Evolutionary conservation across 2,888 invertebrate species (phyloP), one percentile per base, ranked within the genome.

Genomic region (Herminia tarsipennalis): DNA sequence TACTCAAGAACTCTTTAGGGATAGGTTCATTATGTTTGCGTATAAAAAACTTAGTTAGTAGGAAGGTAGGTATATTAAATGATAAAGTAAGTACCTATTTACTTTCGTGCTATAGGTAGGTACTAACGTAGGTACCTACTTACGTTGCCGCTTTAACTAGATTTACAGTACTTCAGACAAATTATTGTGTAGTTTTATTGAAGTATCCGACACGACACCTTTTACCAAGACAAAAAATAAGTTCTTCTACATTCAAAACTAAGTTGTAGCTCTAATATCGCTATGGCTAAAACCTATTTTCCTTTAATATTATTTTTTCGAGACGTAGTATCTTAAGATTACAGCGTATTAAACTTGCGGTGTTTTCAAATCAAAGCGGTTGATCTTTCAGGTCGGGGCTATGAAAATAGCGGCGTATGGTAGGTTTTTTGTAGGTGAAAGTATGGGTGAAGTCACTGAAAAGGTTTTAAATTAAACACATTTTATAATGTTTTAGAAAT

Each of bases 311-410:
- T 32, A 56, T 49, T 57, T 53, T 18, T 28, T 39, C 38, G n/a
- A 48, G 35, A 24, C 18, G 25, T 24, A 45, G 25, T 30, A 24
- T 18, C 20, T 3, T 48, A 14, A 33, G 38, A 48, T 61, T 53
- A 52, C 52, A 30, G 46, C 28, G 48, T 55, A 60, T 57, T 62
- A 59, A 61, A 71, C 46, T 83, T 86, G 86, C 81, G 86, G 86
- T 86, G 81, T 80, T 80, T 84, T 85, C 84, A 81, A 86, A 86
- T 85, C 83, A 83, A 83, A 81, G 82, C 69, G 71, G 70, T 72
- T 50, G 49, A 57, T 66, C 57, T 60, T 51, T 40, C 33, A 50
- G 45, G 27, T 45, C 44, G 34, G 34, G 60, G 66, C 49, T 27
- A 27, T 24, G 17, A 56, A 47, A 44, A 2, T 60, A 21, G 64